These are phyloP conservation scores for Clamator glandarius DNA, from an alignment of 2,797 vertebrate genomes.

Conservation along the genomic window DNA sequence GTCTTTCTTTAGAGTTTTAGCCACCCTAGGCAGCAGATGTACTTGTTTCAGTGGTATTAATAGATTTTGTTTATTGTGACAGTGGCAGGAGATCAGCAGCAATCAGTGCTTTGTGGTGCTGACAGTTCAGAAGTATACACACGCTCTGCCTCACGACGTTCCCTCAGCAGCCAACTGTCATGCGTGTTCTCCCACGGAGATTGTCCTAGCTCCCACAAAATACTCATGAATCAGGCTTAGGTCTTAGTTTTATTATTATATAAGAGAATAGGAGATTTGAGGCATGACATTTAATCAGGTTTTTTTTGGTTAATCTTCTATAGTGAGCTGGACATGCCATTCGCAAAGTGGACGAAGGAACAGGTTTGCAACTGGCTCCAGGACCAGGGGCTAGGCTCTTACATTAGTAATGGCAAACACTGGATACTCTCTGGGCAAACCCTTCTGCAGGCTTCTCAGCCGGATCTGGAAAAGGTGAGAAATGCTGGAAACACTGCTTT, in stretches of 20 bases:
- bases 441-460: constrained; percentile 93
- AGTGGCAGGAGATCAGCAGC: background rate
- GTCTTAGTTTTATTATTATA: background rate
- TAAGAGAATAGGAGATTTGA: background rate
- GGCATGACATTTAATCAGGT: background rate
- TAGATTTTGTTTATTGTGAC: fast-evolving
- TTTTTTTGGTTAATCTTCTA: background rate
- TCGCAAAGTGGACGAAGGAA: constrained; percentile 95
- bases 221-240: background rate
- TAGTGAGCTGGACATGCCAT: constrained; percentile 95
- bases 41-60: background rate
- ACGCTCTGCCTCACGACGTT: background rate
- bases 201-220: background rate
- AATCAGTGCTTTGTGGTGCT: fast-evolving
- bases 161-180: fast-evolving
- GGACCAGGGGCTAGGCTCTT: constrained; percentile 92
- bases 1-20: background rate
- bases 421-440: constrained; percentile 97
- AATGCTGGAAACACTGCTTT: background rate
- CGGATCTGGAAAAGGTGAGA: constrained; percentile 94
- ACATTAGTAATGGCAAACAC: constrained; percentile 86
- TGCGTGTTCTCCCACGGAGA: background rate
- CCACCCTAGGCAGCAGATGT: background rate
- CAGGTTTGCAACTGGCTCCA: constrained; percentile 96
- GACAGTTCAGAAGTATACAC: background rate